Conservation (phyloP, 1,140 invertebrate species). For the Drosophila neocordata region DNA sequence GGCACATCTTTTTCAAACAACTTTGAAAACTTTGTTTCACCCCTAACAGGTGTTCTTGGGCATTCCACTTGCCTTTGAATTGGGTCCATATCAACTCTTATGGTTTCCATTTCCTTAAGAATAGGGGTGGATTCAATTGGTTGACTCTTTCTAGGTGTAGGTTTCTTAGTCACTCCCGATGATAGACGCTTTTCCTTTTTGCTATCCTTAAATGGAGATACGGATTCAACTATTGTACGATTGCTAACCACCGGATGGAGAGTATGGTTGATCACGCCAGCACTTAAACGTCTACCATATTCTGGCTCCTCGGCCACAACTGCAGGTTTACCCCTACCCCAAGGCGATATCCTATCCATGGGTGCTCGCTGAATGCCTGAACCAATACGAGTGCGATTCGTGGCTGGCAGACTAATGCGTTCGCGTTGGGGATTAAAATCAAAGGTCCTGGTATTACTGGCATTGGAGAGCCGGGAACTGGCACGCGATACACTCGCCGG, state of each 20-base stretch:
- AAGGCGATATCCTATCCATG: conserved; percentile 39
- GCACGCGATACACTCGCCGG: conserved; percentile 59
- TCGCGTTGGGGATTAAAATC: conserved; percentile 73
- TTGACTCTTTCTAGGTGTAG: not conserved
- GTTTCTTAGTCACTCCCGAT: not conserved
- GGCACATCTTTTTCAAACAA: not conserved
- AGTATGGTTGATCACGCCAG: conserved; percentile 18
- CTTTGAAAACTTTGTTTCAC: not conserved
- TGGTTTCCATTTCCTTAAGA: not conserved
- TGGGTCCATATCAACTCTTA: not conserved
- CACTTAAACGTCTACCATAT: conserved; percentile 32
- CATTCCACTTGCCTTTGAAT: not conserved
- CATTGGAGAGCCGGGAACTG: conserved; percentile 55
- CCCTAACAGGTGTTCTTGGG: not conserved
- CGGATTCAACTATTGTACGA: conserved; percentile 8
- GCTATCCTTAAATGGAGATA: conserved; percentile 1
- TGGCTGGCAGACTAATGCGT: conserved; percentile 52
- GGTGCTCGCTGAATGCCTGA: conserved; percentile 43
- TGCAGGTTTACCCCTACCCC: conserved; percentile 45
- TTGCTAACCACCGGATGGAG: conserved; percentile 15
- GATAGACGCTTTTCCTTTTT: not conserved
- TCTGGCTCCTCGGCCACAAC: conserved; percentile 48
- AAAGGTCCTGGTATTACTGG: conserved; percentile 45
- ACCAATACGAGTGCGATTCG: conserved; percentile 42
- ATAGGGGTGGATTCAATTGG: not conserved